A percentile compares a stretch with the other conserved stretches of the same genome.
These are phyloP conservation scores for Diogma glabrata DNA, from an alignment of 2,888 invertebrate species.

Conservation along the genomic window DNA sequence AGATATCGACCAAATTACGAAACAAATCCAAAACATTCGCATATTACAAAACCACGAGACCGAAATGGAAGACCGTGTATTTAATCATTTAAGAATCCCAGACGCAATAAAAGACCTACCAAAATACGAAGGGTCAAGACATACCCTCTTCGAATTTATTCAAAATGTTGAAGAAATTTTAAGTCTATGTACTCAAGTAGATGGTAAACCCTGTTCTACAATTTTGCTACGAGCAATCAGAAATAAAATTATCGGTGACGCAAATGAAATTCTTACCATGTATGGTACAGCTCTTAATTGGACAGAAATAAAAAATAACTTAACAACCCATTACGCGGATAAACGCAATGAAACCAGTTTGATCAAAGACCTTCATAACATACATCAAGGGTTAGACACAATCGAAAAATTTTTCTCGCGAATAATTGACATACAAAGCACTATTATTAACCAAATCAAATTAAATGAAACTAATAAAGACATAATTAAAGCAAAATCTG, in stretches of 20 bases:
- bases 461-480: conserved; percentile 11
- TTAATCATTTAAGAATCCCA: conserved; percentile 15
- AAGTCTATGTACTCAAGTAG: conserved; percentile 6
- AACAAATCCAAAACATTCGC: too few relatives aligned
- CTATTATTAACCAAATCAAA: too few relatives aligned
- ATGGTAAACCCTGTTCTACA: conserved; percentile 12
- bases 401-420: too few relatives aligned
- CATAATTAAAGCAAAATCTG: conserved; percentile 16
- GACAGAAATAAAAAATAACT: conserved; percentile 17
- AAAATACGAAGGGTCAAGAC: conserved; percentile 15
- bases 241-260: too few relatives aligned
- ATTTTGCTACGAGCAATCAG: background rate
- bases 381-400: conserved; percentile 14
- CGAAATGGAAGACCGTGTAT: too few relatives aligned
- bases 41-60: too few relatives aligned
- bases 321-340: conserved; percentile 18
- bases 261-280: conserved; percentile 17
- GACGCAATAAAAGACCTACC: conserved; percentile 20
- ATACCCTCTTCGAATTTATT: conserved; percentile 15
- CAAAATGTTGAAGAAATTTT: conserved; percentile 18
- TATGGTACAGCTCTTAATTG: conserved; percentile 17
- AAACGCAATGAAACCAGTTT: conserved; percentile 18
- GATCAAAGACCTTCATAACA: conserved; percentile 17
- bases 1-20: too few relatives aligned
- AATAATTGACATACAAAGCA: too few relatives aligned